phyloP scores from a whole-genome alignment of 2,888 invertebrate species.

The Dugesia japonica region DNA sequence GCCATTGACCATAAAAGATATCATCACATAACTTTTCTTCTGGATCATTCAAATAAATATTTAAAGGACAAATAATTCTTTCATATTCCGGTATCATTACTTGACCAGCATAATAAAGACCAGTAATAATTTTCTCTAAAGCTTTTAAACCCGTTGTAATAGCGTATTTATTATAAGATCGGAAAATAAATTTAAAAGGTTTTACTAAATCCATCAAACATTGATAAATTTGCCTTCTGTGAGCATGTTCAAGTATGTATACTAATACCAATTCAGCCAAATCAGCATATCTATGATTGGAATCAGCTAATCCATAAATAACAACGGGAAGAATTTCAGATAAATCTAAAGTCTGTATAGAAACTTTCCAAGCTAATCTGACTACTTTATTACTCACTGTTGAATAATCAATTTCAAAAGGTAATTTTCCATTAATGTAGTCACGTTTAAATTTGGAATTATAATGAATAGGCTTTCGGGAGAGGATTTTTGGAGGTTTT shows the following conservation, averaged over 20 bases:
- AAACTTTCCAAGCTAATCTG: neutral
- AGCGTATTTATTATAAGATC: conserved; percentile 7
- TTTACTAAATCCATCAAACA: neutral
- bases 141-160: neutral
- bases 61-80: neutral
- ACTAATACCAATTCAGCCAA: neutral
- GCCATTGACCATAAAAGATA: neutral
- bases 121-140: neutral
- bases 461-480: neutral
- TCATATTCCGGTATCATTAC: neutral
- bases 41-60: neutral
- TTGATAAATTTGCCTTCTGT: neutral
- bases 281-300: neutral
- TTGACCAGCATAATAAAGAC: conserved; percentile 12
- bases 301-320: neutral
- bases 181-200: neutral
- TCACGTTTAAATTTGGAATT: neutral
- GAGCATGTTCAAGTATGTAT: neutral
- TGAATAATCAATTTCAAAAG: conserved; percentile 1
- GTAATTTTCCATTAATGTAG: conserved; percentile 6
- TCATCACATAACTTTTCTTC: conserved; percentile 4
- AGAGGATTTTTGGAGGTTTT: neutral
- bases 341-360: neutral
- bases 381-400: neutral
- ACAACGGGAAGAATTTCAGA: neutral